A percentile compares a stretch with the other conserved stretches of the same genome.
phyloP scores from a whole-genome alignment of 2,888 invertebrate species.

The Megamerina dolium region DNA sequence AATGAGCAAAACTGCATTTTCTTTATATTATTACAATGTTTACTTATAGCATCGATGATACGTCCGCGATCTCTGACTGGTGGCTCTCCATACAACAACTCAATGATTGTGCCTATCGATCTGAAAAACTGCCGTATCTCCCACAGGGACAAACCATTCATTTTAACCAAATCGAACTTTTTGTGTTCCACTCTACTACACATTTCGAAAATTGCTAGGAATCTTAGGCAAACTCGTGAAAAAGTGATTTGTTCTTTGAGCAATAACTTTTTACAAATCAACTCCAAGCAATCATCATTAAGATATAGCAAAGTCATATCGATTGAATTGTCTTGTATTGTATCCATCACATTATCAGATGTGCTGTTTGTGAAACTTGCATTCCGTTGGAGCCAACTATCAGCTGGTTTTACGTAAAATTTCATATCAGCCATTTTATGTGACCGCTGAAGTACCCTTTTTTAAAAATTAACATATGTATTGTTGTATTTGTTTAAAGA shows the following conservation, averaged over 20 bases:
- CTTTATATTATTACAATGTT: slow-evolving; percentile 9
- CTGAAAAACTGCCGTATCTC: slow-evolving; percentile 16
- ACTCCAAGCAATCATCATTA: slow-evolving; percentile 18
- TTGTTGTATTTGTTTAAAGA: no score
- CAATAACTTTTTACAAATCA: slow-evolving; percentile 11
- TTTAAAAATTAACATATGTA: no score
- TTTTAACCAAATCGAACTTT: not conserved
- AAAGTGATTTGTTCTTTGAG: slow-evolving; percentile 16
- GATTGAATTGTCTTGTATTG: not conserved
- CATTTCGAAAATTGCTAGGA: slow-evolving; percentile 11
- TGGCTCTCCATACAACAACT: slow-evolving; percentile 7
- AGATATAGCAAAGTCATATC: not conserved
- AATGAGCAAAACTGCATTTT: no score
- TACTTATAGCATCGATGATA: slow-evolving; percentile 12
- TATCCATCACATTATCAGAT: not conserved
- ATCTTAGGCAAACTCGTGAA: slow-evolving; percentile 11
- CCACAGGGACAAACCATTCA: slow-evolving; percentile 14
- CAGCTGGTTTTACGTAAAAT: slow-evolving; percentile 13
- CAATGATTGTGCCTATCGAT: slow-evolving; percentile 11
- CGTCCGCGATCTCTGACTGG: slow-evolving; percentile 14
- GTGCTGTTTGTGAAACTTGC: no score
- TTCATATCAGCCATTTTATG: slow-evolving; percentile 8
- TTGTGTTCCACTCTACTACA: slow-evolving; percentile 12
- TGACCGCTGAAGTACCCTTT: slow-evolving; percentile 8
- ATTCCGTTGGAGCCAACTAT: slow-evolving; percentile 19